Evolutionary conservation across 2,888 invertebrate genomes (phyloP).

Genomic region (Dioctria rufipes): DNA sequence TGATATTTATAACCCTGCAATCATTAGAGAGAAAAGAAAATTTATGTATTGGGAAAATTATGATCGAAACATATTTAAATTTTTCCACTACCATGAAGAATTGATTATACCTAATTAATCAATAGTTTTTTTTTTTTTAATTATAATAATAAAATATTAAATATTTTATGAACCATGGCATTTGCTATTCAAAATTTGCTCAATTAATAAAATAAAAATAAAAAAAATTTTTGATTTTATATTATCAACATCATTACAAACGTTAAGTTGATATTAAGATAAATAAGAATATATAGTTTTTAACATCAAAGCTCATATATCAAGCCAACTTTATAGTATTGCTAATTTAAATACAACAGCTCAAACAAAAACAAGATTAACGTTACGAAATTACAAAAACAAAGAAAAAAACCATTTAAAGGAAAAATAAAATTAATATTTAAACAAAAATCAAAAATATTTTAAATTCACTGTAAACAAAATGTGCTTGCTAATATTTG

Average conservation of each 20-base stretch:
- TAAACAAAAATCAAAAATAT: neutral
- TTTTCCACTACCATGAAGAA: no score
- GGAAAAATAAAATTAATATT: neutral
- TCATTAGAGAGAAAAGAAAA: no score
- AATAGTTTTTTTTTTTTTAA: no score
- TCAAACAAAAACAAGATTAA: conserved; percentile 4
- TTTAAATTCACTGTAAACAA: neutral
- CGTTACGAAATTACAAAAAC: conserved; percentile 2
- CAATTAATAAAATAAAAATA: neutral
- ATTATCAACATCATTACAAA: conserved; percentile 24
- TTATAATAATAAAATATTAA: neutral
- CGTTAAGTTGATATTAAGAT: neutral
- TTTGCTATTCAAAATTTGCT: neutral
- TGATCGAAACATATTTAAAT: no score
- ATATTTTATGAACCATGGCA: neutral
- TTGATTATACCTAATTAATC: no score
- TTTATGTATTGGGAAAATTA: no score
- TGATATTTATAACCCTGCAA: no score
- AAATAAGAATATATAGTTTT: neutral
- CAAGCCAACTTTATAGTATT: neutral
- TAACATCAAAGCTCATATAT: conserved; percentile 20
- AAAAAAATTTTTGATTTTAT: neutral
- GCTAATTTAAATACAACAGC: neutral
- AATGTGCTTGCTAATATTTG: neutral
- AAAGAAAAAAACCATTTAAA: conserved; percentile 6